Evolutionary conservation across 1,140 invertebrate genomes (phyloP).

Genomic region (Lordiphosa stackelbergi): DNA sequence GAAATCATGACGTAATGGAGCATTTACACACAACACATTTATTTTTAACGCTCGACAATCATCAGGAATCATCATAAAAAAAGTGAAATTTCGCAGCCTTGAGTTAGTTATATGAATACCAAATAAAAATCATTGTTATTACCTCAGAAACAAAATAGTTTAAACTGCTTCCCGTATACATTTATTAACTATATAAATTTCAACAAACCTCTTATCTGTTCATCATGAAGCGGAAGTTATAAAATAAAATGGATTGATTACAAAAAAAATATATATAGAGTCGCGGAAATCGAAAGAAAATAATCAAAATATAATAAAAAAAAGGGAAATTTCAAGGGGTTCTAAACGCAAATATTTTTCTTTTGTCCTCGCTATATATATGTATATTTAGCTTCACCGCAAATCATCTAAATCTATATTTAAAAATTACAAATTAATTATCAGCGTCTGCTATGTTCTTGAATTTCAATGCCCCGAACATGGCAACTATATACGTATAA

Average conservation of each 20-base stretch:
- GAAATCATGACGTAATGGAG: too few relatives aligned
- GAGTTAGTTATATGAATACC: too few relatives aligned
- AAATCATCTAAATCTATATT: constrained; percentile 1
- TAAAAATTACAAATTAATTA: constrained; percentile 2
- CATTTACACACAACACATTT: too few relatives aligned
- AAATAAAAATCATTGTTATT: too few relatives aligned
- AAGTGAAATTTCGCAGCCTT: too few relatives aligned
- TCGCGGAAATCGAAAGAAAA: constrained; percentile 9
- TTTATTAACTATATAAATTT: too few relatives aligned
- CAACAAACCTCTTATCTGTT: too few relatives aligned
- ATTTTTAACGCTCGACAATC: too few relatives aligned
- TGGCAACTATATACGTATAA: constrained; percentile 25
- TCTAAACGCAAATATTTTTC: neutral
- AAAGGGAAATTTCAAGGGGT: neutral
- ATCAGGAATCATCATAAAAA: too few relatives aligned
- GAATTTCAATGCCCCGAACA: constrained; percentile 17
- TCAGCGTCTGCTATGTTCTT: constrained; percentile 4
- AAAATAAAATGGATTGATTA: neutral
- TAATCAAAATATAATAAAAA: neutral
- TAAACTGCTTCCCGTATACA: too few relatives aligned
- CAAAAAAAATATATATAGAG: neutral
- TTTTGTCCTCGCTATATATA: neutral
- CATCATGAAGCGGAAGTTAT: constrained; percentile 3
- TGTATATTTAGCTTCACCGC: neutral
- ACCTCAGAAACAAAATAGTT: too few relatives aligned